These are phyloP conservation scores for Siniperca knerii DNA, from an alignment of 2,113 vertebrate species.

Conservation along the genomic window DNA sequence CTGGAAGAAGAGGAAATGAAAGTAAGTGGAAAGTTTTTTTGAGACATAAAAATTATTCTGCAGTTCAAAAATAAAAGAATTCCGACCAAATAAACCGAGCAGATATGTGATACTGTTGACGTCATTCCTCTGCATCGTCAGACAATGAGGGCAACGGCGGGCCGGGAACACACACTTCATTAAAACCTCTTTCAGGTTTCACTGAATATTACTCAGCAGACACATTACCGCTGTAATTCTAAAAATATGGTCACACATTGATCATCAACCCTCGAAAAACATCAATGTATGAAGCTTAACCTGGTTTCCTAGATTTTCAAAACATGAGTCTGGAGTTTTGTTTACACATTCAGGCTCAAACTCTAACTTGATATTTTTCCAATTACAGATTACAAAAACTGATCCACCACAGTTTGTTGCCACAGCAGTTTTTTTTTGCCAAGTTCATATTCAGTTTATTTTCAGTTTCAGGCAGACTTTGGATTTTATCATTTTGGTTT, in stretches of 20 bases:
- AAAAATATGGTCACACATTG: not conserved
- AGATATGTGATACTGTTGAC: slow-evolving; percentile 40
- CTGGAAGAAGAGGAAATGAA: slow-evolving; percentile 56
- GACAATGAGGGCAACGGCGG: slow-evolving; percentile 21
- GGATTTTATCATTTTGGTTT: not conserved
- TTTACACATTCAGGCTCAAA: not conserved
- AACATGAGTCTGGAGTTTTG: not conserved
- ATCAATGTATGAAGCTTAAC: not conserved
- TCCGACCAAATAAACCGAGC: slow-evolving; percentile 35
- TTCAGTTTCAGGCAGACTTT: slow-evolving; percentile 6
- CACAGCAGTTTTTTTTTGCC: not conserved
- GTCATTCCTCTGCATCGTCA: slow-evolving; percentile 42
- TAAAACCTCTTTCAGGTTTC: slow-evolving; percentile 19
- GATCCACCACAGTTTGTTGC: not conserved
- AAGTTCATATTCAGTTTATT: not conserved
- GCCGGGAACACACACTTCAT: slow-evolving; percentile 23
- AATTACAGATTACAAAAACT: not conserved
- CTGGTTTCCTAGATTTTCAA: not conserved
- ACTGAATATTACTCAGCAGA: slow-evolving; percentile 18
- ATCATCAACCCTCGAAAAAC: not conserved
- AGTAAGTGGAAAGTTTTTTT: slow-evolving; percentile 61
- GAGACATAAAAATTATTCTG: slow-evolving; percentile 56
- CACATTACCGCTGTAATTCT: not conserved
- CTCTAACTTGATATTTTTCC: not conserved
- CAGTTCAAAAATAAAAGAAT: slow-evolving; percentile 61